Base-by-base conservation (phyloP, 2,797 vertebrate species). In the Natrix natrix region DNA sequence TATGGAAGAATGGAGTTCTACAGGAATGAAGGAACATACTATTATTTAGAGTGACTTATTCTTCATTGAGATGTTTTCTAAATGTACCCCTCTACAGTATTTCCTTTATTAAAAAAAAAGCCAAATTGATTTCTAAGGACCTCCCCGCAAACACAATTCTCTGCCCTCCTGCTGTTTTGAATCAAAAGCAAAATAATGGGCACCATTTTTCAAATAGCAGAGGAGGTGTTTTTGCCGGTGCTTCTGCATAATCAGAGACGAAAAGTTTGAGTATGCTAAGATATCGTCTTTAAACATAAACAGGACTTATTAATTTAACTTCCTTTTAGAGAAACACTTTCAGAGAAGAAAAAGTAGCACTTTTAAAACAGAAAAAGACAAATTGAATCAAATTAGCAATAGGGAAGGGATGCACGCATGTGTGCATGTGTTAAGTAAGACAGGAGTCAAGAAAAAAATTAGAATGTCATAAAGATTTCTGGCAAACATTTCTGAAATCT, bases 171-270 rank as follows among this genome's bases (percentile, higher is more conserved):
- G 89, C 91, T 28, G 87, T 48, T 88, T 0, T 8, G 88, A 0
- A 90, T 3, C 22, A 92, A 93, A 87, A 69, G 37, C 59, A 48
- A 89, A 60, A 74, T 66, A 92, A 91, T 91, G 92, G 63, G 48
- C 48, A 60, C 92, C 55, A 91, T 90, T 91, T 93, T 87, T 91
- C 88, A 90, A 63, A 48, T 37, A 55, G 24, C 87, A 88, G 91
- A 93, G 74, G 43, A 28, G 93, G 93, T 60, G 24, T 56, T 78
- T 63, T 90, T 22, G 66, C 63, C 0, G n/a, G 91, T 61, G 66
- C 69, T 93, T 74, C 91, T 22, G 83, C 48, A 28, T 59, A 24
- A 89, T 93, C 22, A 83, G 48, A 83, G 91, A 69, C 37, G 10
- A n/a, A 55, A 87, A 91, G 61, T n/a, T 43, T 5, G 54, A 3